These are phyloP conservation scores for Salvelinus fontinalis DNA, from an alignment of 2,113 vertebrate species.

Conservation along the genomic window DNA sequence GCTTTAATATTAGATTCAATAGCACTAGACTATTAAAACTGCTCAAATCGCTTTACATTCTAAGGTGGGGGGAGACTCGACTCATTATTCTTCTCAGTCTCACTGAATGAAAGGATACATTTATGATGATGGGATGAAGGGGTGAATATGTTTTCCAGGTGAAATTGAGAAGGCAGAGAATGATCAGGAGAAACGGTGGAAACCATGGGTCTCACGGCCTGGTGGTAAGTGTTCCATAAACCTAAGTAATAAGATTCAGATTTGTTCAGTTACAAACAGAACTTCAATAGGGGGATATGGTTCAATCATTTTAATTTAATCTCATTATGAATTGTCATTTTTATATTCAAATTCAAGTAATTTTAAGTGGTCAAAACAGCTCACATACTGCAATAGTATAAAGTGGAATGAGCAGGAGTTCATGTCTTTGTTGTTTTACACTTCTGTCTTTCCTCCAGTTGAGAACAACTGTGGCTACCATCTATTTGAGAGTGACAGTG, in stretches of 20 bases:
- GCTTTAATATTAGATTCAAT: too few species aligned
- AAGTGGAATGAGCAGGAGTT: background rate
- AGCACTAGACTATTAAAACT: too few species aligned
- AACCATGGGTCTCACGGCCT: conserved; percentile 65
- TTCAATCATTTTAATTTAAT: background rate
- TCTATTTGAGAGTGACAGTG: conserved; percentile 73
- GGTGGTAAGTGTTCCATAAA: conserved; percentile 49
- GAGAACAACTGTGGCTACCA: conserved; percentile 64
- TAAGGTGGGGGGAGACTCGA: too few species aligned
- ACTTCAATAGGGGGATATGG: background rate
- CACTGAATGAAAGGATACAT: too few species aligned
- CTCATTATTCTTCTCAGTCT: too few species aligned
- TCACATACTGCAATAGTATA: background rate
- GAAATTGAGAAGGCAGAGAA: conserved; percentile 57
- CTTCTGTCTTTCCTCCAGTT: conserved; percentile 41
- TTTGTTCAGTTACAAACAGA: too few species aligned
- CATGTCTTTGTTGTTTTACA: background rate
- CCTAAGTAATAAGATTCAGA: too few species aligned
- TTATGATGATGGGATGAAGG: background rate
- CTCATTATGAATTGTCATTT: background rate
- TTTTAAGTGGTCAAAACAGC: background rate
- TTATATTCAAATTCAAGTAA: background rate
- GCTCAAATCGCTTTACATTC: too few species aligned
- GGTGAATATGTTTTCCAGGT: conserved; percentile 40
- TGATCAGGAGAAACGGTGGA: conserved; percentile 67